A percentile compares a stretch with the other conserved stretches of the same genome.
Conservation (phyloP, 2,888 invertebrate species). For the Clunio marinus region DNA sequence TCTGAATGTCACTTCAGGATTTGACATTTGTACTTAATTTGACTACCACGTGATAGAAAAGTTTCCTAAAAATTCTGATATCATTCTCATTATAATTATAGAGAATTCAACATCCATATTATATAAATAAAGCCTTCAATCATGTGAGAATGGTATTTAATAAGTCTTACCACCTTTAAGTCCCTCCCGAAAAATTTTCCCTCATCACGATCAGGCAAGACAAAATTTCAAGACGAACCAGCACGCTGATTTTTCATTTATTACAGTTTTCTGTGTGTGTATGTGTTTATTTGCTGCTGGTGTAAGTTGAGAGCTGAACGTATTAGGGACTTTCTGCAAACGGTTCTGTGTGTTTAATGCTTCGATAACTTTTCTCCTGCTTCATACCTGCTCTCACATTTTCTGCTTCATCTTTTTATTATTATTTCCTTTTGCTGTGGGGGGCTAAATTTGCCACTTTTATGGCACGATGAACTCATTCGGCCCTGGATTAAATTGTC, state of each 20-base stretch:
- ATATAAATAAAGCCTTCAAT: no score
- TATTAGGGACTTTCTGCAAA: neutral
- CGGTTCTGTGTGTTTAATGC: neutral
- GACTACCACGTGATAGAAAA: no score
- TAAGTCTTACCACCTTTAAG: neutral
- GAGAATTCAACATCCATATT: no score
- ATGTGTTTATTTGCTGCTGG: neutral
- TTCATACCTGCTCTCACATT: conserved; percentile 15
- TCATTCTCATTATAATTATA: no score
- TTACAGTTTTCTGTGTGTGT: conserved; percentile 22
- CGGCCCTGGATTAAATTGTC: neutral
- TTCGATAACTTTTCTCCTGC: neutral
- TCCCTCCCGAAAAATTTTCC: neutral
- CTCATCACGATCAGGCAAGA: conserved; percentile 7
- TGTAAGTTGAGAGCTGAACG: conserved; percentile 4
- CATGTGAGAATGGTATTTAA: no score
- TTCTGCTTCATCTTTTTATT: conserved; percentile 29
- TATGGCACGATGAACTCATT: neutral
- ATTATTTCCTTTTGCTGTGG: conserved; percentile 8
- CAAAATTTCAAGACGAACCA: conserved; percentile 11
- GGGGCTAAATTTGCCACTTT: conserved; percentile 25
- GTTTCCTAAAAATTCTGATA: no score
- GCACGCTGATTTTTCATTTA: conserved; percentile 38
- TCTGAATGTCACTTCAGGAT: no score
- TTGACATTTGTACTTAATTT: no score